Conservation (phyloP, 1,140 invertebrate species). For the Melipona quadrifasciata region DNA sequence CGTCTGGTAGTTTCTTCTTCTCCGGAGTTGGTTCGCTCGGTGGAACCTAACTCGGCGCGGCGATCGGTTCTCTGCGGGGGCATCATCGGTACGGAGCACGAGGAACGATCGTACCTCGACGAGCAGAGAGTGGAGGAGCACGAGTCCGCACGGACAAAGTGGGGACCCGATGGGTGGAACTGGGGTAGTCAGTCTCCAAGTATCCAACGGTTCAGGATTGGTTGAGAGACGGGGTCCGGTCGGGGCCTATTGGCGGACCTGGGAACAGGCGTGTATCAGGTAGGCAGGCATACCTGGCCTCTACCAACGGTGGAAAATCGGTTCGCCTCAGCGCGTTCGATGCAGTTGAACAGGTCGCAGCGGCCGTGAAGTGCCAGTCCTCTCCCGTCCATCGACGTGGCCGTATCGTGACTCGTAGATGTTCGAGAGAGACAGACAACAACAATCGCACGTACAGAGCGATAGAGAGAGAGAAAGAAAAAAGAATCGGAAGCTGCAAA, state of each 20-base stretch:
- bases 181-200: constrained; percentile 8
- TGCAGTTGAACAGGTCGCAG: constrained; percentile 74
- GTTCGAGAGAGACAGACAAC: constrained; percentile 59
- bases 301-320: constrained; percentile 51
- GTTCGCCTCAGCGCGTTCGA: constrained; percentile 61
- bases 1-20: neutral
- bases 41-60: neutral
- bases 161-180: constrained; percentile 58
- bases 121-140: constrained; percentile 21
- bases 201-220: constrained; percentile 37
- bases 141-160: neutral
- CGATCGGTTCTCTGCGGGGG: constrained; percentile 6
- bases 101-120: constrained; percentile 23
- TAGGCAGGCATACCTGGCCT: constrained; percentile 51
- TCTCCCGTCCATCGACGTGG: constrained; percentile 80
- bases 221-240: constrained; percentile 13
- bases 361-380: constrained; percentile 76
- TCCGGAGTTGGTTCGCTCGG: neutral
- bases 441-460: neutral
- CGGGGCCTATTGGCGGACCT: constrained; percentile 41
- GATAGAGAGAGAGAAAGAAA: constrained; percentile 38
- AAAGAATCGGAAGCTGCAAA: constrained; percentile 9
- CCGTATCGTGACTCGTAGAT: constrained; percentile 71
- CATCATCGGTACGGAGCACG: constrained; percentile 13
- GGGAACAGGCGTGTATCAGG: constrained; percentile 50